phyloP scores from a whole-genome alignment of 2,888 invertebrate species.

The Strigamia maritima region DNA sequence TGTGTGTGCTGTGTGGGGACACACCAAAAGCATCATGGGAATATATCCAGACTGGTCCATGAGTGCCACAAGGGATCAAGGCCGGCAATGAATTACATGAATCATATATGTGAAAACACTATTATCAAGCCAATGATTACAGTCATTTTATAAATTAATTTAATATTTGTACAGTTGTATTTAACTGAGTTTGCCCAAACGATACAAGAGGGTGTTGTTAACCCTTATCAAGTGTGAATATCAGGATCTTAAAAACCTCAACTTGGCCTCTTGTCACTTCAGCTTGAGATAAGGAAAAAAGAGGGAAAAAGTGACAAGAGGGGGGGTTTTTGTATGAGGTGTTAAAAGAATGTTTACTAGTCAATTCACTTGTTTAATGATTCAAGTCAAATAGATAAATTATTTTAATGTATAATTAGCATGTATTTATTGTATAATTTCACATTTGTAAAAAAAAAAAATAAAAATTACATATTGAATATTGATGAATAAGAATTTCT shows the following conservation, averaged over 20 bases:
- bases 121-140: neutral
- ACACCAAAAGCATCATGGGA: constrained; percentile 15
- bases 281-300: neutral
- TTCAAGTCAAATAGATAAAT: too few relatives aligned
- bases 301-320: neutral
- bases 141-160: constrained; percentile 8
- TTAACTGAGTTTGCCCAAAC: neutral
- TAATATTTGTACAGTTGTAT: neutral
- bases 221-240: constrained; percentile 16
- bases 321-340: neutral
- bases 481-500: too few relatives aligned
- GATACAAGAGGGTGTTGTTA: constrained; percentile 13
- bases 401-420: too few relatives aligned
- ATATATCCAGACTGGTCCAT: constrained; percentile 19
- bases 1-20: neutral
- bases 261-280: constrained; percentile 12
- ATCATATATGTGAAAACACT: constrained; percentile 2
- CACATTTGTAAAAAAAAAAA: too few relatives aligned
- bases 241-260: neutral
- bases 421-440: too few relatives aligned
- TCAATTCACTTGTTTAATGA: neutral
- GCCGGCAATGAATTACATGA: neutral
- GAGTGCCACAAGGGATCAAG: neutral
- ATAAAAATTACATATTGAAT: too few relatives aligned
- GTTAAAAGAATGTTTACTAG: neutral